Evolutionary conservation across 2,888 invertebrate genomes (phyloP).

Genomic region (Lacanobia wlatinum): DNA sequence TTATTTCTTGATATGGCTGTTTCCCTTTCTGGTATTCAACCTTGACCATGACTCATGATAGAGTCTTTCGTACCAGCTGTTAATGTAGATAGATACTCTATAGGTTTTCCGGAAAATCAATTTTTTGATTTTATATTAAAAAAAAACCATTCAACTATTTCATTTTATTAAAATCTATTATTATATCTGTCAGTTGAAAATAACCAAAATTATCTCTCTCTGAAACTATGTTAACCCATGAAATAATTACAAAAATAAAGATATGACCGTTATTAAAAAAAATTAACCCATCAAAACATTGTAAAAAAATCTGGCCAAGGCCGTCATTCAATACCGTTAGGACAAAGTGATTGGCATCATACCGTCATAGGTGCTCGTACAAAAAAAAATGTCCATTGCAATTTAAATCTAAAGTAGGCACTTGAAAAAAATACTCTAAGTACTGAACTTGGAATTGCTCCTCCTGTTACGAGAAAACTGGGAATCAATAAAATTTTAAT

Average conservation of each 20-base stretch:
- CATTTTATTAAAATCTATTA: too few relatives aligned
- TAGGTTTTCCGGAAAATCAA: not conserved
- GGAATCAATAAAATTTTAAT: not conserved
- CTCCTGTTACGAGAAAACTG: not conserved
- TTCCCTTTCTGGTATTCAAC: not conserved
- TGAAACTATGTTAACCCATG: not conserved
- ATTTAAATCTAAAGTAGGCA: not conserved
- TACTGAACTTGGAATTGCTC: not conserved
- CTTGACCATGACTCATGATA: not conserved
- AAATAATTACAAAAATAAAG: not conserved
- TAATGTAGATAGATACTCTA: not conserved
- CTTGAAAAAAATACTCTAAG: not conserved
- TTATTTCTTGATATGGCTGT: not conserved
- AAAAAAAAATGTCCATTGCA: not conserved
- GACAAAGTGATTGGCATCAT: conserved; percentile 10
- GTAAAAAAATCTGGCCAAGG: conserved; percentile 16
- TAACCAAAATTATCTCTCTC: not conserved
- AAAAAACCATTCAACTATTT: too few relatives aligned
- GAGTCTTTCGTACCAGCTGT: not conserved
- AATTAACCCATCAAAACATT: not conserved
- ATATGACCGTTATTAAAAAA: not conserved
- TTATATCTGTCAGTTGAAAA: too few relatives aligned
- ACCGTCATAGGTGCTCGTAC: not conserved
- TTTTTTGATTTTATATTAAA: not conserved
- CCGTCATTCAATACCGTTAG: conserved; percentile 13